phyloP scores from a whole-genome alignment of 2,888 invertebrate species.

The Arrhopalites spinosus region DNA sequence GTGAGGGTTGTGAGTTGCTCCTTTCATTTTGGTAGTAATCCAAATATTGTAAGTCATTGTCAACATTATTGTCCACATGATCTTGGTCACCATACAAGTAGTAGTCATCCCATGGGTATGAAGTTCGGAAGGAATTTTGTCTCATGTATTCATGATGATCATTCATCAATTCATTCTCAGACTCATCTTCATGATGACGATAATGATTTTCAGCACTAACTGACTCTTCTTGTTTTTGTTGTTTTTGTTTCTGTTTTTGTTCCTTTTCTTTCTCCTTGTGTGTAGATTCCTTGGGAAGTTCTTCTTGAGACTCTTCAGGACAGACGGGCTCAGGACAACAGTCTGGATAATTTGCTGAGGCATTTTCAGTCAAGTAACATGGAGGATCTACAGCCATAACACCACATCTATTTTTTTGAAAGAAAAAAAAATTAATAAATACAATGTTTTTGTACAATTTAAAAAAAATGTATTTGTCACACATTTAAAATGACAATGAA shows the following conservation, averaged over 20 bases:
- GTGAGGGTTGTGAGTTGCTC: not conserved
- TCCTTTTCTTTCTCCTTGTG: conserved; percentile 20
- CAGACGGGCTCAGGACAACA: conserved; percentile 54
- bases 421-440: not conserved
- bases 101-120: conserved; percentile 32
- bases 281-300: not conserved
- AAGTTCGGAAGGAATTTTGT: conserved; percentile 12
- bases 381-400: conserved; percentile 47
- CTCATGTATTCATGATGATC: not conserved
- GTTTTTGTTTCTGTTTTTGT: conserved; percentile 27
- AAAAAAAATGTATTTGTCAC: no score
- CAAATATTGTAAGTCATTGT: conserved; percentile 25
- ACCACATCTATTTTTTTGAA: conserved; percentile 51
- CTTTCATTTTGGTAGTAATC: conserved; percentile 27
- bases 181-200: not conserved
- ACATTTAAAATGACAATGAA: no score
- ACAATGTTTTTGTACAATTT: no score
- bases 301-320: conserved; percentile 43
- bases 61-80: conserved; percentile 34
- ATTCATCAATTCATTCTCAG: conserved; percentile 25
- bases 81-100: conserved; percentile 19
- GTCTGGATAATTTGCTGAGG: conserved; percentile 47
- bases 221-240: conserved; percentile 21
- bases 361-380: conserved; percentile 51
- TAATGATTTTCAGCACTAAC: not conserved